Percentiles rank a stretch among this genome's conserved stretches.
phyloP scores from a whole-genome alignment of 2,113 vertebrate genomes.

The Aphelocoma coerulescens region DNA sequence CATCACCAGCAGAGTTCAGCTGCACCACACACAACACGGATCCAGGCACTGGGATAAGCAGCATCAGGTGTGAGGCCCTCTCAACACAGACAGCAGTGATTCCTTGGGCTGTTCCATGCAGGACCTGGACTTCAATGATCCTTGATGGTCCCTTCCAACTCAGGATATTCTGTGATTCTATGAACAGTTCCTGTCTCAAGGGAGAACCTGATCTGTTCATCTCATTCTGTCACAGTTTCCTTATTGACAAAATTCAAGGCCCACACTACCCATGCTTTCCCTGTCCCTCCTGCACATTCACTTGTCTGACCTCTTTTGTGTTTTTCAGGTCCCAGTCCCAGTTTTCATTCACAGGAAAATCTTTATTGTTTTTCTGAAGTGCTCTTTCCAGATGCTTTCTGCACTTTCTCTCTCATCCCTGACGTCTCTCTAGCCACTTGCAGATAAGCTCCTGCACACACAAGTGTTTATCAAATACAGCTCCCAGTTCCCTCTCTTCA shows the following conservation, averaged over 20 bases:
- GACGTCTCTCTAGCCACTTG: not conserved
- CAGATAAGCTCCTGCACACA: not conserved
- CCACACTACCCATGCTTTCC: not conserved
- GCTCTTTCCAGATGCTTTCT: not conserved
- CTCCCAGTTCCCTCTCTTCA: not conserved
- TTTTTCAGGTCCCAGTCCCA: not conserved
- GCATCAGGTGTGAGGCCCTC: not conserved
- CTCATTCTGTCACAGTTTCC: not conserved
- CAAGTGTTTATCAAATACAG: not conserved
- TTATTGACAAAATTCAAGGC: not conserved
- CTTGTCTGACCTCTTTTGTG: not conserved
- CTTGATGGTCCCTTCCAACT: not conserved
- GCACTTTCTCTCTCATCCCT: not conserved
- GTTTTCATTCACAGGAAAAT: not conserved
- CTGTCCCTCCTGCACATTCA: not conserved
- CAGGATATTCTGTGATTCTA: not conserved
- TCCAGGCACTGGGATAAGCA: not conserved
- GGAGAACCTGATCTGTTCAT: not conserved
- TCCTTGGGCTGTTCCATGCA: not conserved
- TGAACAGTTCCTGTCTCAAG: not conserved
- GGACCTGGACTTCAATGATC: not conserved
- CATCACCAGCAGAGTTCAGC: not conserved
- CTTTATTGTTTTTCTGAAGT: not conserved
- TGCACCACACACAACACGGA: not conserved
- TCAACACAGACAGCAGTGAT: fast-evolving